These are phyloP conservation scores for Chydorus sphaericus DNA, from an alignment of 2,888 invertebrate genomes.

Conservation along the genomic window DNA sequence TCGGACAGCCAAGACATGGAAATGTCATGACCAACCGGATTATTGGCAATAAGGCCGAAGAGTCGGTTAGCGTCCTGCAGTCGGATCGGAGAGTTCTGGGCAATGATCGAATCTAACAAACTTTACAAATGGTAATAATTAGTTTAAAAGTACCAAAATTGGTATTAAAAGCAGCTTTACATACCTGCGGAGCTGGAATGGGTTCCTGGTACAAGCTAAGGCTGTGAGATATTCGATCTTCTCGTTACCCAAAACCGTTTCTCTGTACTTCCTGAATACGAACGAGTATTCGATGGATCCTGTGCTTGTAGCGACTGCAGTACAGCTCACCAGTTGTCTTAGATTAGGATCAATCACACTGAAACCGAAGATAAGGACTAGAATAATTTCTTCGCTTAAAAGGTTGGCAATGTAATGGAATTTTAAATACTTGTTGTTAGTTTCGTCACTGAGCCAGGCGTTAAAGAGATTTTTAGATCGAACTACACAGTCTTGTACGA, in stretches of 20 bases:
- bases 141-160: neutral
- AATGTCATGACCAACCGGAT: constrained; percentile 22
- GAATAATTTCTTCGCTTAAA: too few species aligned
- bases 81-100: constrained; percentile 20
- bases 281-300: constrained; percentile 60
- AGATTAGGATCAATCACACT: constrained; percentile 60
- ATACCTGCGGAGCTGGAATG: constrained; percentile 39
- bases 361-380: constrained; percentile 20
- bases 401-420: too few species aligned
- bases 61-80: constrained; percentile 23
- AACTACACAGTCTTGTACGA: constrained; percentile 52
- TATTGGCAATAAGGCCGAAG: constrained; percentile 26
- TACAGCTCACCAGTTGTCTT: constrained; percentile 54
- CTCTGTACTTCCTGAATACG: constrained; percentile 47
- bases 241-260: constrained; percentile 51
- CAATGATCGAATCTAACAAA: constrained; percentile 22
- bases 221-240: constrained; percentile 44
- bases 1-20: constrained; percentile 25
- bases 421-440: too few species aligned
- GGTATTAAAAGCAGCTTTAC: constrained; percentile 20
- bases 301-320: constrained; percentile 47
- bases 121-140: constrained; percentile 18
- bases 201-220: constrained; percentile 47
- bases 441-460: constrained; percentile 66
- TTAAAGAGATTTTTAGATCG: constrained; percentile 55